Evolutionary conservation across 64 coral and sea anemone genomes (phyloP).

Genomic region (Stichodactyla helianthus): DNA sequence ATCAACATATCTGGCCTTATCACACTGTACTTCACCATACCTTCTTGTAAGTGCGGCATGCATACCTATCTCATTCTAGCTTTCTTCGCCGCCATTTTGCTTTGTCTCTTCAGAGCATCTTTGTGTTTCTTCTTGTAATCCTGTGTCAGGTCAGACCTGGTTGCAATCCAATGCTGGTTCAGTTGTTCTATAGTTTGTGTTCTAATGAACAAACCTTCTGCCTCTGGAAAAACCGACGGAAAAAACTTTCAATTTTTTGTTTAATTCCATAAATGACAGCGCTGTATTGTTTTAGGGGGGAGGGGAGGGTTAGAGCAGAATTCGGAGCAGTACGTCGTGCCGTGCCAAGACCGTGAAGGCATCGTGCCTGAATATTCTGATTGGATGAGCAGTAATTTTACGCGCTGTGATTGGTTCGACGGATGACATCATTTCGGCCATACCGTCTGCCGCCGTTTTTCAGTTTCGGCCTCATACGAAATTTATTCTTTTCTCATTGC

Average conservation of each 20-base stretch:
- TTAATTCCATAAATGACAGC: too few relatives aligned
- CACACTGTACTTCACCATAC: background rate
- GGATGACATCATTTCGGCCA: too few relatives aligned
- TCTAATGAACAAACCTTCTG: constrained; percentile 57
- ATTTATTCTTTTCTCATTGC: too few relatives aligned
- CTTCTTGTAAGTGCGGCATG: background rate
- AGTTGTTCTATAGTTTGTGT: constrained; percentile 55
- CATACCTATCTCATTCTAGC: constrained; percentile 31
- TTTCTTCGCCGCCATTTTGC: constrained; percentile 60
- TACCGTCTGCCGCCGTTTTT: too few relatives aligned
- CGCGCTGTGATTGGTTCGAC: too few relatives aligned
- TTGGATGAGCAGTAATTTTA: too few relatives aligned
- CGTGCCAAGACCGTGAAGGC: too few relatives aligned
- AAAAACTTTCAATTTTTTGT: background rate
- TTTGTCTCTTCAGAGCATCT: constrained; percentile 65
- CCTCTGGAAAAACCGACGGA: constrained; percentile 29
- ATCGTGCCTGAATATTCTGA: too few relatives aligned
- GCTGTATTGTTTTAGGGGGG: too few relatives aligned
- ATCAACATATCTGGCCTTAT: background rate
- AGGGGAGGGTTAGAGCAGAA: too few relatives aligned
- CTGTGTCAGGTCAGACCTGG: constrained; percentile 65
- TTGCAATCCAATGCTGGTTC: constrained; percentile 53
- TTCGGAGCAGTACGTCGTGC: too few relatives aligned
- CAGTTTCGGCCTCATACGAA: too few relatives aligned
- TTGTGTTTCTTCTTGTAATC: constrained; percentile 91